Evolutionary conservation across 2,113 vertebrate genomes (phyloP), one percentile per base, ranked within the genome.

Genomic region (Eolophus roseicapilla): DNA sequence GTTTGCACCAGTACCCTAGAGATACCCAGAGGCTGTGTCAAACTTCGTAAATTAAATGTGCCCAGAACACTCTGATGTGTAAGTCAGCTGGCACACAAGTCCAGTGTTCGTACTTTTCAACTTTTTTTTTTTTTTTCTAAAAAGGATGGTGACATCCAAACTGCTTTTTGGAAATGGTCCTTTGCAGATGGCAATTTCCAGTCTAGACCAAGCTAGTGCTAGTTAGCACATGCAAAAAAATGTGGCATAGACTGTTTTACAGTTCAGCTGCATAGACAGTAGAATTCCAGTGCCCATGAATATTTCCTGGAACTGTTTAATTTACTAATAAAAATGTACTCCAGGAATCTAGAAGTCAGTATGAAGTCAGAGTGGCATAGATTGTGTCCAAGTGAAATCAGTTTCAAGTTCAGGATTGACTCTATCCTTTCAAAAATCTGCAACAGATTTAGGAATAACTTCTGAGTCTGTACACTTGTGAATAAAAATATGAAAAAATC

Each of bases 231-330:
- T 17, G 53, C 23, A 50, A 85, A 92, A 93, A 92, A 88, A 76
- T 50, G 57, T 86, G 52, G 55, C 71, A 76, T 33, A 90, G 88
- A 25, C 57, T 86, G 67, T 79, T 86, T 82, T 88, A 82, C 75
- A 80, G 62, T 90, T 93, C 68, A 93, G 68, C 76, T 93, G 57
- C 77, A 73, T 43, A 86, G 88, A 76, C 82, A 88, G 82, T 93
- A 92, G 86, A 90, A 82, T 83, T 93, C 71, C 88, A 92, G 68
- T 93, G 75, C 76, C 82, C 59, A 39, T 55, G 28, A 90, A 73
- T 15, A 25, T 95, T 94, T 97, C 95, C 90, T 93, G 92, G 92
- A 97, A 97, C 93, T 88, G 57, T 96, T 96, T 96, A 94, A 93
- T 97, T 97, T 95, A 92, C 92, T 95, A 93, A 88, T 96, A 93